Base-by-base conservation (phyloP, 1,140 invertebrate species). In the Parasteatoda tepidariorum region DNA sequence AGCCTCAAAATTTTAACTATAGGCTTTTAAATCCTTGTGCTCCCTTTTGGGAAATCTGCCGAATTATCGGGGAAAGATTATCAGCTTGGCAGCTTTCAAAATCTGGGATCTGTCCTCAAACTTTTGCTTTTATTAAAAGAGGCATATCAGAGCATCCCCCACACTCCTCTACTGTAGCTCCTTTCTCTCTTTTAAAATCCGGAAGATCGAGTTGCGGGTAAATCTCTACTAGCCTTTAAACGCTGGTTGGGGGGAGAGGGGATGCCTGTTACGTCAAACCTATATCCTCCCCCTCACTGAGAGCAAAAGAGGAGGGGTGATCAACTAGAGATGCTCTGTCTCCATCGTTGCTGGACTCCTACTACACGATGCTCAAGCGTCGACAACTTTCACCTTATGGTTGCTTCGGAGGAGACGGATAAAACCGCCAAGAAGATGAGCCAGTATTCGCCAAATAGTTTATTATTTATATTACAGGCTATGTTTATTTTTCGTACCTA, bases 81-180 rank as follows among this genome's bases (percentile, higher is more conserved):
- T 62, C 66, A 62, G 66, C 78, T 79, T 54, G 73, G 41, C 41
- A 59, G 38, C 48, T 70, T 57, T 57, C 78, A 79, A 57, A 79
- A 79, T 79, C 76, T 79, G 76, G 76, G 30, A 48, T 67, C 76
- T 66, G 64, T 79, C 78, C 30, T 61, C 55, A 70, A 70, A 70
- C 66, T 71, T 62, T 71, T 82, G 78, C 66, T 82, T 82, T 82
- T 82, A 82, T 82, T 82, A 82, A 71, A 82, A 61, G 78, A 57
- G 78, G 78, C 78, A 54, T 71, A 82, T 71, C 76, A 75, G 57
- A 48, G 24, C 62, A n/a, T 2, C 34, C 75, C 28, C 38, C 26
- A 26, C 26, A 2, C 26, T 30, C 61, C 26, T 31, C 1, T 3
- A 3, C 1, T 5, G 15, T 1, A 2, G 11, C 57, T 31, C 18